Conservation (phyloP, 2,113 vertebrate genomes). For the Epinephelus moara region DNA sequence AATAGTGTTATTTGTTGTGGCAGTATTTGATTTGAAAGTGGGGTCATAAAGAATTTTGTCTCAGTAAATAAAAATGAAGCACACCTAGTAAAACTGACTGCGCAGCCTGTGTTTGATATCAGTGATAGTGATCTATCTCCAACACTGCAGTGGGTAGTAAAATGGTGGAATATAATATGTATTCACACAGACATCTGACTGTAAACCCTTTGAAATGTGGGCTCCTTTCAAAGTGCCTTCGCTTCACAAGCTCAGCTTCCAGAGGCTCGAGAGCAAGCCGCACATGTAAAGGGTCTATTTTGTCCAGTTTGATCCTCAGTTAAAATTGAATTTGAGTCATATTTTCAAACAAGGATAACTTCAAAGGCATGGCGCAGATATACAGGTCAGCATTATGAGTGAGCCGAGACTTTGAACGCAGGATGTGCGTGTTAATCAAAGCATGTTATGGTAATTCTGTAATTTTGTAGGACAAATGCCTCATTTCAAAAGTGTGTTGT, state of each 20-base stretch:
- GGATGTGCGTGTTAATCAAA: constrained; percentile 55
- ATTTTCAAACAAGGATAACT: constrained; percentile 58
- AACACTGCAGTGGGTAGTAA: constrained; percentile 17
- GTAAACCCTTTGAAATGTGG: constrained; percentile 54
- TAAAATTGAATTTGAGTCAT: constrained; percentile 56
- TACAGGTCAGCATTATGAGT: constrained; percentile 52
- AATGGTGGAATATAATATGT: constrained; percentile 36
- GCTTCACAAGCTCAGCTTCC: constrained; percentile 29
- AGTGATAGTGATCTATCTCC: background rate
- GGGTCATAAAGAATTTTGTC: background rate
- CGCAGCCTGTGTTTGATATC: background rate
- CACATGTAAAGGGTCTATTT: constrained; percentile 37
- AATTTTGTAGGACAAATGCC: constrained; percentile 53
- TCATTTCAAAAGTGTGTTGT: constrained; percentile 39
- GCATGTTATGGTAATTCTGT: constrained; percentile 50
- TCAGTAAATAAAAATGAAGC: constrained; percentile 14
- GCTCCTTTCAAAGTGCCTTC: constrained; percentile 38
- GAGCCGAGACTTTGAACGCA: constrained; percentile 41
- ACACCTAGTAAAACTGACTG: background rate
- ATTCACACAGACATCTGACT: constrained; percentile 46
- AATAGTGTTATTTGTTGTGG: background rate
- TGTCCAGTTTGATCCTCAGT: constrained; percentile 56
- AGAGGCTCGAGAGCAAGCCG: constrained; percentile 8
- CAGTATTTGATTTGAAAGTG: background rate
- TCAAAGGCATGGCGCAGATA: constrained; percentile 56